Conservation (phyloP, 2,797 vertebrate genomes). For the Pelobates cultripes region DNA sequence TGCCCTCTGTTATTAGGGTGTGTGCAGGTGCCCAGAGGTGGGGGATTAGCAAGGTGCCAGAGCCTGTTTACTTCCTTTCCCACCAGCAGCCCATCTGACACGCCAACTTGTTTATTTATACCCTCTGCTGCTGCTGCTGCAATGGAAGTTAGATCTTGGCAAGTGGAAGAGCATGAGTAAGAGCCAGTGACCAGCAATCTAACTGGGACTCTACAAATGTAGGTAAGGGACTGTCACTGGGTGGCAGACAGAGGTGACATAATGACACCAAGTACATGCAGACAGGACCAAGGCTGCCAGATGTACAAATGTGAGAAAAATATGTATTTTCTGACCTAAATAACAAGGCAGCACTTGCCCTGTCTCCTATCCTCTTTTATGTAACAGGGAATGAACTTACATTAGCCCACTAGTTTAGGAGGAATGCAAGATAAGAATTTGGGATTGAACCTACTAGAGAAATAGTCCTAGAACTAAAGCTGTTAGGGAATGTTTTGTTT, state of each 20-base stretch:
- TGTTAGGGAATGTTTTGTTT: no score
- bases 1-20: not conserved
- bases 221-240: constrained; percentile 1
- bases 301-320: not conserved
- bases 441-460: no score
- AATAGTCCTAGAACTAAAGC: no score
- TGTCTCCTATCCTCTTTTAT: not conserved
- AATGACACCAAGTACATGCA: not conserved
- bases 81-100: constrained; percentile 1
- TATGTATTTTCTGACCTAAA: not conserved
- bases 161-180: constrained; percentile 11
- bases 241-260: not conserved
- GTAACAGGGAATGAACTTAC: not conserved
- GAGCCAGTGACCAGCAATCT: constrained; percentile 19
- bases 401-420: not conserved
- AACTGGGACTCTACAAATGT: constrained; percentile 1
- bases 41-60: not conserved
- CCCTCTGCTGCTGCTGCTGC: not conserved
- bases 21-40: not conserved
- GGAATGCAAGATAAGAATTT: not conserved
- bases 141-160: constrained; percentile 30
- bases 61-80: constrained; percentile 27
- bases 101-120: constrained; percentile 26
- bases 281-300: not conserved
- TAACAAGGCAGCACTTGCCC: not conserved